Evolutionary conservation across 2,797 vertebrate genomes (phyloP).

Genomic region (Aulostomus chinensis): DNA sequence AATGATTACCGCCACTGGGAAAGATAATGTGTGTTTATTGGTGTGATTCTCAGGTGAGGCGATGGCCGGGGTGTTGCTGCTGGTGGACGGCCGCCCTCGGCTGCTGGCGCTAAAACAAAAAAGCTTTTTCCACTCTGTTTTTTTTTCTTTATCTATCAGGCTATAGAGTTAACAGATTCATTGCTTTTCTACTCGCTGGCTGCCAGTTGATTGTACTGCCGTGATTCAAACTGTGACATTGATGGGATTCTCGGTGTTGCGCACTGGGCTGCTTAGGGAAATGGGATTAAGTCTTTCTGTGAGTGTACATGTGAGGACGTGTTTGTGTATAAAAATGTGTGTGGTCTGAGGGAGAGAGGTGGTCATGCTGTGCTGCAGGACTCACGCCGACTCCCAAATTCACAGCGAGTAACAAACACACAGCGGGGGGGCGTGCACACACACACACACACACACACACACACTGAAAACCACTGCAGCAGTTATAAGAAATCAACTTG

Average conservation of each 20-base stretch:
- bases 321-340: conserved; percentile 20
- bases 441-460: too few relatives aligned
- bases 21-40: conserved; percentile 24
- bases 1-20: conserved; percentile 36
- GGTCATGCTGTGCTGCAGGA: conserved; percentile 28
- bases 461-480: too few relatives aligned
- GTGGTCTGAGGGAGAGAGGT: conserved; percentile 28
- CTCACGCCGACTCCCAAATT: too few relatives aligned
- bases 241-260: conserved; percentile 67
- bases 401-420: too few relatives aligned
- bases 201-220: conserved; percentile 67
- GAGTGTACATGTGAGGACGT: conserved; percentile 12
- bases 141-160: conserved; percentile 28
- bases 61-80: conserved; percentile 46
- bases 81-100: conserved; percentile 42
- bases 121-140: conserved; percentile 1
- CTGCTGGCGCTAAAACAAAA: conserved; percentile 60
- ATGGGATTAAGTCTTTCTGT: conserved; percentile 61
- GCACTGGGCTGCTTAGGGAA: conserved; percentile 64
- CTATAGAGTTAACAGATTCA: conserved; percentile 58
- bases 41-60: conserved; percentile 43
- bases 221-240: conserved; percentile 71
- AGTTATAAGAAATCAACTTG: too few relatives aligned
- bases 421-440: too few relatives aligned
- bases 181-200: conserved; percentile 62